Evolutionary conservation across 2,888 invertebrate species (phyloP), one percentile per base, ranked within the genome.

Genomic region (Brachyopa scutellaris): DNA sequence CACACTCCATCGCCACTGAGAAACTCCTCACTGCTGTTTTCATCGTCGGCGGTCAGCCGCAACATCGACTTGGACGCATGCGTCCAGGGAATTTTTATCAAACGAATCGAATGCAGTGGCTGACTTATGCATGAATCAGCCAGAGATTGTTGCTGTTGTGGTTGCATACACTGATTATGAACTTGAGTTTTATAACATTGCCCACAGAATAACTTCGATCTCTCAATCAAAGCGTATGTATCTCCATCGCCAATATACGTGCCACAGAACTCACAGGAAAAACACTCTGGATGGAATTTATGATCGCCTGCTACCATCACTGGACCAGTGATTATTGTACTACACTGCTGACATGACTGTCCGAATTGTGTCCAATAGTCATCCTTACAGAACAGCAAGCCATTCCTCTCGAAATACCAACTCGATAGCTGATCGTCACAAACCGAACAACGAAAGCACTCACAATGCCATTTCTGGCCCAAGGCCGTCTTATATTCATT

Each of bases 281-380:
- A 98, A 91, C 98, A 98, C 92, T 98, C 98, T 45, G 97, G 97
- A 91, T 98, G 98, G 91, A 97, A 98, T 90, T 97, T 96, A 91
- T 97, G 97, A 88, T 96, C 96, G 26, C 97, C 98, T 17, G 97
- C 97, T 82, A 97, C 94, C 97, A 98, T 97, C 84, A 97, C 96
- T 21, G 97, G 97, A 0, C 97, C 97, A 0, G 96, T 90, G 47
- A 90, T 91, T 1, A 90, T 87, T 45, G 88, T 85, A 73, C 94
- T 93, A 90, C 97, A 98, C 87, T 96, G 95, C 87, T 97, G 97
- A 87, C 97, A 98, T 64, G 95, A 94, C 90, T 97, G 96, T 0
- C 97, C 97, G 89, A 95, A 97, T 69, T 95, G 94, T 6, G 94
- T 92, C 95, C 96, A 97, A 89, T 97, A 97, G 91, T 97, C 97